Evolutionary conservation across 2,113 vertebrate genomes (phyloP), one percentile per base, ranked within the genome.

Genomic region (Conger conger): DNA sequence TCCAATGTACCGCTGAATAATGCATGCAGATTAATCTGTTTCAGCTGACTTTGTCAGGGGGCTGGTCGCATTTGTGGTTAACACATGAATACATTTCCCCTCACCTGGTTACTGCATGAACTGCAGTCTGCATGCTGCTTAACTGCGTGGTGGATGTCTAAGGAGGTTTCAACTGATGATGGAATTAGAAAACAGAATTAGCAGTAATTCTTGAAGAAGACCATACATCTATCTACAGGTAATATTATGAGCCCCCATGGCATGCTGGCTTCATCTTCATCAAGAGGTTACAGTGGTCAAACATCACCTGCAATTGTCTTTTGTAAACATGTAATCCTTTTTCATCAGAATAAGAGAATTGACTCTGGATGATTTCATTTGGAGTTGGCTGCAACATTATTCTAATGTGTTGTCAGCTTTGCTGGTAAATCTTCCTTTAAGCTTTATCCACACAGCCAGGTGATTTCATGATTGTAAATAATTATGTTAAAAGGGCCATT

Each of bases 401-500:
- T 93, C 92, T 92, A 93, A 92, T 93, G 91, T 92, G 91, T 86
- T 89, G 89, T 88, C 82, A 92, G 91, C 89, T 95, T 96, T 94
- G 84, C 36, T 90, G 93, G 83, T 86, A 94, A 94, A 90, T 92
- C 90, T 95, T 95, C 93, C 87, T 89, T 85, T 95, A 95, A 97
- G 94, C 95, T 94, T 86, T 89, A 94, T 86, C 89, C 87, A 92
- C n/a, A 36, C 76, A 6, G 68, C 82, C 0, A 50, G 86, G 82
- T 89, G 90, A 92, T 91, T 90, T 87, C 84, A 88, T 88, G 68
- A 88, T 94, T 95, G 93, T 95, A 92, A 94, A 94, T 92, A 97
- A 95, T 97, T 96, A 97, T 94, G 95, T 93, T 95, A 94, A 97
- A 97, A 96, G 93, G 94, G 93, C 93, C 94, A 95, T 94, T 95